These are phyloP conservation scores for Pyrocoelia pectoralis DNA, from an alignment of 2,888 invertebrate species.

Conservation along the genomic window DNA sequence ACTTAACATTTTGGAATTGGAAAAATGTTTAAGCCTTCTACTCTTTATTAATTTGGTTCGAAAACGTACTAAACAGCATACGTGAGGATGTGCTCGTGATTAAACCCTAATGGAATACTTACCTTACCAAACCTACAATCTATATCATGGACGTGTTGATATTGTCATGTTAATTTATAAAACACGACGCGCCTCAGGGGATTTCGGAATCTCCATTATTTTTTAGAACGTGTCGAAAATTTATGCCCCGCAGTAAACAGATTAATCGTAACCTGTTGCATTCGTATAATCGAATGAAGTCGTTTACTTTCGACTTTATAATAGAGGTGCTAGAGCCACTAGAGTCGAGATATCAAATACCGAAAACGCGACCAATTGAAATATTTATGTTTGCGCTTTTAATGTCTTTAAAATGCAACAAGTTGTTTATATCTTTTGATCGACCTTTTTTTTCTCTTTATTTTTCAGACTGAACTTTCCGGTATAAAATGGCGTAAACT, in stretches of 20 bases:
- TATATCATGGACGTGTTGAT: too few species aligned
- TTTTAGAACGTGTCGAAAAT: neutral
- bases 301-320: slow-evolving; percentile 28
- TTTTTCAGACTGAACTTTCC: slow-evolving; percentile 95
- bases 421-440: slow-evolving; percentile 18
- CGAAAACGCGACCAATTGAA: slow-evolving; percentile 58
- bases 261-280: slow-evolving; percentile 32
- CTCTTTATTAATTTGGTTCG: too few species aligned
- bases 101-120: too few species aligned
- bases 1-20: too few species aligned
- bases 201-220: neutral
- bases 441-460: slow-evolving; percentile 41
- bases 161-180: too few species aligned
- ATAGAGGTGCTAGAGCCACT: slow-evolving; percentile 13
- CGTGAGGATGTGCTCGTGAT: too few species aligned
- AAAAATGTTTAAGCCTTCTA: too few species aligned
- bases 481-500: slow-evolving; percentile 99
- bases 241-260: neutral
- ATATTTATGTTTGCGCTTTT: slow-evolving; percentile 35
- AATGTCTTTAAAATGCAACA: slow-evolving; percentile 26
- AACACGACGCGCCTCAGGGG: slow-evolving; percentile 4
- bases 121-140: too few species aligned
- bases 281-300: slow-evolving; percentile 32
- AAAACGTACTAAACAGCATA: too few species aligned
- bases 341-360: slow-evolving; percentile 25